Base-by-base conservation (phyloP, 2,888 invertebrate species). In the Oligia fasciuncula region DNA sequence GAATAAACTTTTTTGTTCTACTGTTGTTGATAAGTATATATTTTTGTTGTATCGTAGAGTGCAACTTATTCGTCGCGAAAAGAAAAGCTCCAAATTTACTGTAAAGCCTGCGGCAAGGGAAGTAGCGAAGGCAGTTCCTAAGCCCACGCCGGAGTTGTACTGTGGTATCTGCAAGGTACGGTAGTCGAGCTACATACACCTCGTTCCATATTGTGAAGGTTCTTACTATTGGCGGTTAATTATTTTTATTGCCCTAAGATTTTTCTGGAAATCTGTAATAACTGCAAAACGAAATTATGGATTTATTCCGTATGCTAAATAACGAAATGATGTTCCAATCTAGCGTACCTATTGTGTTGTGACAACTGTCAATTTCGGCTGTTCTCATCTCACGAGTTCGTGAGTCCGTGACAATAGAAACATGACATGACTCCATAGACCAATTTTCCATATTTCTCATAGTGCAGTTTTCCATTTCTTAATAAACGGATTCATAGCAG, bases 161-260 rank as follows among this genome's bases (percentile, higher is more conserved):
- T 96, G 96, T 83, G 90, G 93, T 0, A 95, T 96, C 73, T 96
- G 96, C 91, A 94, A 95, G 93, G 96, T 96, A 88, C 40, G 46
- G 68, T 51, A 51, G 13, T 63, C 51, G 1, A 68, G 1, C 35
- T n/a, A 65, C 40, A 40, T 40, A 40, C 29, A 63, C 17, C 14
- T 49, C 54, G 6, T 68, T 69, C 4, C n/a, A 17, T 43, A n/a
- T 62, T 63, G 19, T 63, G 6, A n/a, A 62, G n/a, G 11, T 71
- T 43, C 71, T 63, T 71, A 62, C 43, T 62, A 43, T 19, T 62
- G 62, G n/a, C 17, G 23, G 17, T 57, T 71, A 40, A 40, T 6
- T 40, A 63, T 40, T 40, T 40, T 40, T 40, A 5, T 65, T 40
- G 40, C 51, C 23, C 23, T 70, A 70, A 69, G 19, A 35, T 70